Evolutionary conservation across 2,888 invertebrate genomes (phyloP), one percentile per base, ranked within the genome.

Genomic region (Mesochorus sp.): DNA sequence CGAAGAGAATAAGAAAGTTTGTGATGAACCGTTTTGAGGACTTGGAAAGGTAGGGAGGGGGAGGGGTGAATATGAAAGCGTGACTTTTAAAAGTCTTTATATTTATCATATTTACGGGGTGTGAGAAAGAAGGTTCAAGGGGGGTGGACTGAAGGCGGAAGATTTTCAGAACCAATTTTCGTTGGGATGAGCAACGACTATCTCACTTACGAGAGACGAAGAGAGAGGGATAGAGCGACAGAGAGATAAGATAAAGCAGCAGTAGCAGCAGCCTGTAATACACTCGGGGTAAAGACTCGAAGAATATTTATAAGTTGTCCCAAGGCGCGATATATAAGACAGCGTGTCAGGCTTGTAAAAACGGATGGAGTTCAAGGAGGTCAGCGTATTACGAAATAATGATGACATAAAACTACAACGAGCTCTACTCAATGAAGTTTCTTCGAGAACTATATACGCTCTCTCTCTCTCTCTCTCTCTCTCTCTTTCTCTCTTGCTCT

Each of bases 371-470:
- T 44, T 68, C 26, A 37, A 68, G 55, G 55, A 68, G 68, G 75
- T 68, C 68, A 61, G 75, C 68, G 75, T 75, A 55, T 75, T 75
- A 75, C 68, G 75, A 68, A 75, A 75, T 75, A 75, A 75, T 68
- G 68, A 68, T 75, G 68, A 75, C 75, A 68, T 68, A 75, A 75
- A 75, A 75, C 68, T 75, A 75, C 68, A 75, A 75, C 75, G 75
- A 75, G 75, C 53, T 61, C 53, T 68, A 3, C 53, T 62, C 75
- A 68, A 75, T 68, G 75, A 75, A 75, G 55, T 75, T 75, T 75
- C 75, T 75, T 28, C n/a, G 53, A 39, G 53, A 75, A 62, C 62
- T 68, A n/a, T n/a, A n/a, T n/a, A 55, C 75, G 61, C 39, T 57
- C 57, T n/a, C n/a, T n/a, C n/a, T n/a, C n/a, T n/a, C n/a, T n/a